Evolutionary conservation across 2,113 vertebrate species (phyloP), one percentile per base, ranked within the genome.

Genomic region (Pseudolaguvia tuberculata): DNA sequence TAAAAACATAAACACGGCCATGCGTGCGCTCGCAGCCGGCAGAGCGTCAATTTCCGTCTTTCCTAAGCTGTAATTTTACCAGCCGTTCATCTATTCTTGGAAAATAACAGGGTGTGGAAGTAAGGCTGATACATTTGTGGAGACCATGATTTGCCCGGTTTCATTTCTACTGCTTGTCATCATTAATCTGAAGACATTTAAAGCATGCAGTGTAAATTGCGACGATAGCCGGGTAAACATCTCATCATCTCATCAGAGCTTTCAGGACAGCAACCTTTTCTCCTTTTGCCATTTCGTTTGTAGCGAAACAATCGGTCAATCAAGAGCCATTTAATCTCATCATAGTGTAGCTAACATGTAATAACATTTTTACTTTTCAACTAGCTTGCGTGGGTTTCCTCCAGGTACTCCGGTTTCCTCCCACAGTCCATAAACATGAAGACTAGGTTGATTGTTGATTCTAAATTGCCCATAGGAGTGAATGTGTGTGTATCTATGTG

Each of bases 21-120:
- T 85, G 83, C 88, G 87, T 70, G 78, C 61, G 62, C 85, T 83
- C 78, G 63, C 84, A 72, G 80, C 80, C 83, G 83, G 84, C 85
- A 83, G 81, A 83, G 85, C 80, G 78, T 89, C 84, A 83, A 87
- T 90, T 90, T 88, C 87, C 87, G 86, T 81, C 84, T 79, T 79
- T 84, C 82, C 79, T 82, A 89, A 87, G 89, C 89, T 91, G 85
- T 90, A 91, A 91, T 91, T 91, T 88, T 78, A 86, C 85, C 85
- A 84, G 81, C 76, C 83, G 59, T 83, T 77, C 76, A 80, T 88
- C 88, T 90, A 91, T 91, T 91, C 83, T 83, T 84, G 88, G 86
- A 84, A 91, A 91, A 92, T 91, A 84, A 90, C 87, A 92, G 91
- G 88, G 84, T 86, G 88, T 85, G 72, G 78, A 83, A 77, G 82